Evolutionary conservation across 2,113 vertebrate species (phyloP).

Genomic region (Scatophagus argus): DNA sequence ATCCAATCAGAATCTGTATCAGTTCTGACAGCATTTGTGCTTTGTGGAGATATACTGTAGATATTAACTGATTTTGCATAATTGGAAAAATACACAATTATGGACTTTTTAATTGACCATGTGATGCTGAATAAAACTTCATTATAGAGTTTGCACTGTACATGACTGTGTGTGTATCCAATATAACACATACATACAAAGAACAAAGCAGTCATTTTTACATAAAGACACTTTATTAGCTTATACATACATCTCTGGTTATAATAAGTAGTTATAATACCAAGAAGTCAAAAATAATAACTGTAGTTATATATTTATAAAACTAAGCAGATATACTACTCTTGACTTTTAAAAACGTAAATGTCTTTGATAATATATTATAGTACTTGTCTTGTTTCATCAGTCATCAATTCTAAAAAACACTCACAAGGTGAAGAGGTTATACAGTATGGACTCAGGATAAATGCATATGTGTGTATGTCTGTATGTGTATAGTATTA

Average conservation of each 20-base stretch:
- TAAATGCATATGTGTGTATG: conserved; percentile 29
- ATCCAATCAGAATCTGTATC: too few species aligned
- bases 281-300: conserved; percentile 84
- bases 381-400: conserved; percentile 67
- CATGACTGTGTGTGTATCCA: background rate
- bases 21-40: too few species aligned
- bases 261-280: conserved; percentile 79
- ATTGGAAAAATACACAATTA: too few species aligned
- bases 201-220: conserved; percentile 52
- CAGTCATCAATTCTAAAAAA: conserved; percentile 71
- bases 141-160: background rate
- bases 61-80: too few species aligned
- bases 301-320: conserved; percentile 80
- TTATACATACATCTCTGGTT: conserved; percentile 81
- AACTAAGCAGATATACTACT: conserved; percentile 83
- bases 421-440: conserved; percentile 65
- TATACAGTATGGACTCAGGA: conserved; percentile 67
- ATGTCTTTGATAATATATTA: conserved; percentile 65
- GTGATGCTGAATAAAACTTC: too few species aligned
- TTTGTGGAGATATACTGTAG: too few species aligned
- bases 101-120: too few species aligned
- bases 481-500: conserved; percentile 20
- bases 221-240: conserved; percentile 84
- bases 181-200: background rate
- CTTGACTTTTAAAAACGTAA: conserved; percentile 80